Base-by-base conservation (phyloP, 2,888 invertebrate species). In the Drosophila subsilvestris region DNA sequence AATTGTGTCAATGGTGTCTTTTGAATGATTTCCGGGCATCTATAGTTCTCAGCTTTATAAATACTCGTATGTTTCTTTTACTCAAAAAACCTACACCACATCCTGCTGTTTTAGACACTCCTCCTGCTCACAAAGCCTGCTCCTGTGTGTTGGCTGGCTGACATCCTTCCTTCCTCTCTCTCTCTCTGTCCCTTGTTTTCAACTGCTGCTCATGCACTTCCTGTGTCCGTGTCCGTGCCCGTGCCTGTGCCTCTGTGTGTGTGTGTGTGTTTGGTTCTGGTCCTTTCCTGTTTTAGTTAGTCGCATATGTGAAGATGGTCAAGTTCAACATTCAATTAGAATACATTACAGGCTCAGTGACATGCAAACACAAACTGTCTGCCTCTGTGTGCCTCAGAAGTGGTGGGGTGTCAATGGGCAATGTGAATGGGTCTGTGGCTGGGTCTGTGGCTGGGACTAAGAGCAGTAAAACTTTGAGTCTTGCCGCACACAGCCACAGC, bases 271-370 rank as follows among this genome's bases (percentile, higher is more conserved):
- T 20, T 25, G 25, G 45, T 47, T 27, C 54, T 55, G 62, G 32
- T 69, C 29, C 67, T 69, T 67, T 69, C 63, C 66, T 57, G 56
- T 45, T 27, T 17, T 37, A 56, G 70, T 56, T 69, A 57, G 57
- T 69, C 57, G 66, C 66, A 67, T 69, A 69, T 69, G 66, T 50
- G 66, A 37, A 69, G 53, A 66, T 83, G 83, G 83, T 86, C 83
- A 83, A 83, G 88, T 83, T 83, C 88, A 83, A 88, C 83, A 88
- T 86, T 83, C 88, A 83, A 83, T 83, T 88, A 88, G 83, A 86
- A 86, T 83, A 83, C 78, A 88, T 83, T 88, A 80, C 86, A 79
- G 83, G 77, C 82, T 86, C 83, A 61, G 83, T 86, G 88, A 79
- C 84, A 75, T 67, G 84, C 74, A 69, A 77, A 69, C 67, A 74